Base-by-base conservation (phyloP, 2,113 vertebrate genomes). In the Coptodon bakossiorum region DNA sequence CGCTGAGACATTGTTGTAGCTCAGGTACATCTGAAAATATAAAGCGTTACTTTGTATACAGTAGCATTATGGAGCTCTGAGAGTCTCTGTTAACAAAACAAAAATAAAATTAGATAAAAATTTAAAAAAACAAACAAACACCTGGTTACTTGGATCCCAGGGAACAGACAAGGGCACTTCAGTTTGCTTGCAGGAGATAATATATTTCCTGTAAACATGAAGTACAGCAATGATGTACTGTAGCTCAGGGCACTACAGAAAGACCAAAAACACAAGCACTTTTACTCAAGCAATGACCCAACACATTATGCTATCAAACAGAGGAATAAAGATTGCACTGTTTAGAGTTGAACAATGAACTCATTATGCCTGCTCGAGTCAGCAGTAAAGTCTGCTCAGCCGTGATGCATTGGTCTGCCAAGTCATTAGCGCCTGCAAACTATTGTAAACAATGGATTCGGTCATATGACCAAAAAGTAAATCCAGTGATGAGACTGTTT, bases 81-180 rank as follows among this genome's bases (percentile, higher is more conserved):
- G 38, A 81, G 63, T 50, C 17, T 50, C 11, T n/a, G 16, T 83
- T 59, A 48, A 19, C 24, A 56, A 50, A 90, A n/a, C 52, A 56
- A 81, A 90, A 38, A 48, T 10, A 7, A 76, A 29, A 76, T 11
- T 50, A 9, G 22, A 45, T 45, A 45, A 10, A 45, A 66, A 12
- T 1, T 19, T 3, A 0, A 27, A 29, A 17, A 17, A 86, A 50
- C 6, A 61, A 63, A 66, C 34, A 66, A 38, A 66, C 61, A 99
- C 98, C 98, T 99, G 98, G 93, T 99, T 99, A 95, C 98, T 98
- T 85, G 96, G 97, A 91, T 99, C 98, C 98, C 98, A 99, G 56
- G 98, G 98, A 6, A 99, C 98, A 1, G 98, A 99, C 40, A 99
- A 93, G 0, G 98, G 97, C 83, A 98, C 97, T 92, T 98, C 97